phyloP scores from a whole-genome alignment of 2,888 invertebrate species.

The Drosophila sordidula region DNA sequence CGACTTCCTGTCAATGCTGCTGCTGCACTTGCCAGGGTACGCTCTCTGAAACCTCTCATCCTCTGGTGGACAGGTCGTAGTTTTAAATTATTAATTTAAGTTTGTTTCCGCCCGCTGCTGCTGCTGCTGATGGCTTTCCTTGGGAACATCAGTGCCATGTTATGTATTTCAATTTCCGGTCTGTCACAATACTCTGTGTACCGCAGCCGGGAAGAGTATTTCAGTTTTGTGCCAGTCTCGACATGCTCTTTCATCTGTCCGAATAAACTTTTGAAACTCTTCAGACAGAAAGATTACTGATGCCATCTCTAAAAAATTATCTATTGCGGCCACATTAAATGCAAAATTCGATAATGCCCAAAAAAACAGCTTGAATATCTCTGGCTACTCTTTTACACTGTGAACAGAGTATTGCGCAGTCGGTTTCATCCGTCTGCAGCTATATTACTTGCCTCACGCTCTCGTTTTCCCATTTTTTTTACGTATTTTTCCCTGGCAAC shows the following conservation, averaged over 20 bases:
- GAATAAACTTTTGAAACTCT: too few relatives aligned
- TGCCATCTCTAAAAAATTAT: too few relatives aligned
- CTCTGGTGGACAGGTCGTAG: slow-evolving; percentile 9
- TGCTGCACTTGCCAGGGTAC: not conserved
- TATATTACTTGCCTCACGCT: not conserved
- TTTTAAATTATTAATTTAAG: slow-evolving; percentile 43
- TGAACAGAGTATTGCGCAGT: too few relatives aligned
- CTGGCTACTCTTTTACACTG: too few relatives aligned
- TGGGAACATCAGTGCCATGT: slow-evolving; percentile 41
- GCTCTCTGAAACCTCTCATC: not conserved
- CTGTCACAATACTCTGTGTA: slow-evolving; percentile 15
- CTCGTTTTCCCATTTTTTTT: not conserved
- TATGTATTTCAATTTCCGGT: slow-evolving; percentile 50
- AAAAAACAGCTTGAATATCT: too few relatives aligned
- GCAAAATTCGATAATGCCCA: too few relatives aligned
- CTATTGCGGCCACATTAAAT: too few relatives aligned
- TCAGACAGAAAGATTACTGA: too few relatives aligned
- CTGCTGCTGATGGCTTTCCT: slow-evolving; percentile 18
- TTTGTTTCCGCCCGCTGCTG: slow-evolving; percentile 20
- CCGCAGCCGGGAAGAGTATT: not conserved
- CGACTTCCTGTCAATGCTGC: slow-evolving; percentile 20
- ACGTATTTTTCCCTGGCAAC: slow-evolving; percentile 6
- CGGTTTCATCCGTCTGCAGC: not conserved
- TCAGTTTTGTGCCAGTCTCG: too few relatives aligned
- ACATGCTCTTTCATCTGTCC: too few relatives aligned